These are phyloP conservation scores for Drosophila pseudotalamancana DNA, from an alignment of 2,888 invertebrate species.

Conservation along the genomic window DNA sequence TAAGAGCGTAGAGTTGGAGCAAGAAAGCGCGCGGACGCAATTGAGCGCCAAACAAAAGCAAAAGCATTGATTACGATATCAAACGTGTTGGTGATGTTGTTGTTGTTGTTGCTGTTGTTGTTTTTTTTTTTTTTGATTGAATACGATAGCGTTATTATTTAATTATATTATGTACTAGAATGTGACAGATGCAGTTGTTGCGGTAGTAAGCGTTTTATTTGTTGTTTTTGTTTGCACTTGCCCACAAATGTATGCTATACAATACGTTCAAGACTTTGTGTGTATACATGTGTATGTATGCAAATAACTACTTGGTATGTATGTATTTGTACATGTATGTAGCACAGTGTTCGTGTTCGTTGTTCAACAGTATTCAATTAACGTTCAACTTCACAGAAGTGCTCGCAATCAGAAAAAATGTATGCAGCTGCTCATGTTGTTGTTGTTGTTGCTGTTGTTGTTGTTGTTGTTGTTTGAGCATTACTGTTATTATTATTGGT, in stretches of 20 bases:
- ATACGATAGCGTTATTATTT: slow-evolving; percentile 16
- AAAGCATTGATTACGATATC: slow-evolving; percentile 74
- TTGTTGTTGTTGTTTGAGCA: too few species aligned
- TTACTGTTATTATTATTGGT: slow-evolving; percentile 22
- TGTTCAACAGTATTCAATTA: slow-evolving; percentile 52
- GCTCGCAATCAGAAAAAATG: neutral
- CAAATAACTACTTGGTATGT: slow-evolving; percentile 19
- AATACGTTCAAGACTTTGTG: slow-evolving; percentile 37
- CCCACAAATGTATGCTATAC: slow-evolving; percentile 73
- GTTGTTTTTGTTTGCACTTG: slow-evolving; percentile 44
- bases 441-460: slow-evolving; percentile 19
- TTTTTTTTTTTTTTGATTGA: slow-evolving; percentile 25
- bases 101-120: slow-evolving; percentile 12
- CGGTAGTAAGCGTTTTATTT: slow-evolving; percentile 17
- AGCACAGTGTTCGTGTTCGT: slow-evolving; percentile 71
- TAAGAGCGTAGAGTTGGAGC: slow-evolving; percentile 45
- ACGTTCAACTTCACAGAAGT: slow-evolving; percentile 18
- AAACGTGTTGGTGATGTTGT: slow-evolving; percentile 53
- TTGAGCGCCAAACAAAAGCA: slow-evolving; percentile 63
- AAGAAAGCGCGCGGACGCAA: slow-evolving; percentile 65
- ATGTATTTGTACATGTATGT: slow-evolving; percentile 29
- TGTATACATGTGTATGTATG: slow-evolving; percentile 10
- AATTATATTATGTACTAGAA: slow-evolving; percentile 4
- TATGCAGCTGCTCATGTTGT: neutral
- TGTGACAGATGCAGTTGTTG: slow-evolving; percentile 26